These are phyloP conservation scores for Geopemphigus sp. DNA, from an alignment of 1,140 invertebrate species.

Conservation along the genomic window DNA sequence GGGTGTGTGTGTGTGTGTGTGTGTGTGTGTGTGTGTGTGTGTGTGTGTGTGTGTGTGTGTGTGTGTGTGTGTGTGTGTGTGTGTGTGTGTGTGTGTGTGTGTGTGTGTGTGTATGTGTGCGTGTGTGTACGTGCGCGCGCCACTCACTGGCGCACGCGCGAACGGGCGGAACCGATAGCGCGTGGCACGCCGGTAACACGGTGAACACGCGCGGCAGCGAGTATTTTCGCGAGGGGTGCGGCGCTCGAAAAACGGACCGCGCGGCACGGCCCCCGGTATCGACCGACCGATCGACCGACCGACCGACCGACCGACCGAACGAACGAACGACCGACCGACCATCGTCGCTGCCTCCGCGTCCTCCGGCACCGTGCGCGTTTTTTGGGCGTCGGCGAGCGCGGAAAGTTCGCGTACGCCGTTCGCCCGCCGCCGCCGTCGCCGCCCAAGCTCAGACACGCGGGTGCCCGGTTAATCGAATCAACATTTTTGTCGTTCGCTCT, in stretches of 20 bases:
- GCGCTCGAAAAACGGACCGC: conserved; percentile 20
- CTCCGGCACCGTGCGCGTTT: background rate
- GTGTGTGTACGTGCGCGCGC: background rate
- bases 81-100: too few species aligned
- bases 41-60: too few species aligned
- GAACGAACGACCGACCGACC: background rate
- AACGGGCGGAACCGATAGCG: background rate
- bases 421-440: background rate
- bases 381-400: conserved; percentile 1
- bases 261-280: conserved; percentile 32
- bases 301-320: conserved; percentile 35
- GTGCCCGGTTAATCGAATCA: conserved; percentile 44
- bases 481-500: conserved; percentile 33
- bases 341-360: background rate
- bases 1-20: too few species aligned
- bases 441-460: too few species aligned
- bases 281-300: background rate
- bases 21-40: too few species aligned
- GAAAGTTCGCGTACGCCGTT: background rate
- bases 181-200: conserved; percentile 42
- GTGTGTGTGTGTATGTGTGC: too few species aligned
- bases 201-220: background rate
- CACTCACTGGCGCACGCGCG: background rate
- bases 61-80: too few species aligned
- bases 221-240: conserved; percentile 8